phyloP scores from a whole-genome alignment of 2,797 vertebrate genomes.

The Pseudomugil tenellus region DNA sequence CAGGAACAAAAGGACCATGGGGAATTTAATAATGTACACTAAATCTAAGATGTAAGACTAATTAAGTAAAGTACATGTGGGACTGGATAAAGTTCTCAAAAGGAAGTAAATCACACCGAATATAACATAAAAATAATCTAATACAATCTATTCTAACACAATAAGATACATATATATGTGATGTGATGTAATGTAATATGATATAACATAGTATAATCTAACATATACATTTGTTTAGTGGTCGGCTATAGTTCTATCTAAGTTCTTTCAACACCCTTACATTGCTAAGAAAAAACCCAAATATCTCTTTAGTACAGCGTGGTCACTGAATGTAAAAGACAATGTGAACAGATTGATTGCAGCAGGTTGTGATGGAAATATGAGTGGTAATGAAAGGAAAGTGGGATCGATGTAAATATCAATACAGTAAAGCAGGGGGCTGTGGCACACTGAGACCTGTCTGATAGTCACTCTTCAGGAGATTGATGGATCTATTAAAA shows the following conservation, averaged over 20 bases:
- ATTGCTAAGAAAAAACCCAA: conserved; percentile 42
- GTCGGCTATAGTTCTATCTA: background rate
- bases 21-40: conserved; percentile 64
- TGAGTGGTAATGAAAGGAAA: conserved; percentile 77
- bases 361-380: conserved; percentile 50
- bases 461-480: conserved; percentile 57
- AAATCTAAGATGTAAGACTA: conserved; percentile 43
- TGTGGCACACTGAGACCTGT: conserved; percentile 42
- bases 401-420: conserved; percentile 79
- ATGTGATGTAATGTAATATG: background rate
- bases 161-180: no score
- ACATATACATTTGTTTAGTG: conserved; percentile 2
- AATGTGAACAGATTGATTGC: conserved; percentile 54
- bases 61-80: conserved; percentile 37
- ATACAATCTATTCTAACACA: no score
- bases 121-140: no score
- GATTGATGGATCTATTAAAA: conserved; percentile 47
- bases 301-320: conserved; percentile 44
- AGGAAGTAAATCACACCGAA: conserved; percentile 2
- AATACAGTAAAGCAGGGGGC: conserved; percentile 71
- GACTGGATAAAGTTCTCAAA: conserved; percentile 17
- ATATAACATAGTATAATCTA: conserved; percentile 2
- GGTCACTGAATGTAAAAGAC: conserved; percentile 49
- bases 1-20: conserved; percentile 54
- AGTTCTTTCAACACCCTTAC: conserved; percentile 28